Percentiles rank a stretch among this genome's conserved stretches.
phyloP scores from a whole-genome alignment of 2,888 invertebrate species.

The Drosophila robusta region DNA sequence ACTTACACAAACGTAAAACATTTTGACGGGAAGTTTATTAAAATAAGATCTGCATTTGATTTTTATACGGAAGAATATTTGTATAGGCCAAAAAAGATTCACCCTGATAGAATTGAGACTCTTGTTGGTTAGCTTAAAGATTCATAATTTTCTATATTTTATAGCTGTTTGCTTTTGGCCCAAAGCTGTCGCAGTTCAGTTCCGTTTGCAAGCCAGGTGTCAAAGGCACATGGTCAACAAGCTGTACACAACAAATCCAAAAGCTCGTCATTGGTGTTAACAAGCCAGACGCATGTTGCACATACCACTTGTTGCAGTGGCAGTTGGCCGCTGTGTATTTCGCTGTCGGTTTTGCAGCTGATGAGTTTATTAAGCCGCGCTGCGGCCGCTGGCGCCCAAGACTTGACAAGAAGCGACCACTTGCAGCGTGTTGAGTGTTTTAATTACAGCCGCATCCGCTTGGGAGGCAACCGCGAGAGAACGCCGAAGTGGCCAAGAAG shows the following conservation, averaged over 20 bases:
- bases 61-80: no score
- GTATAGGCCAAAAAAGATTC: no score
- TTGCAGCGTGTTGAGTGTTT: slow-evolving; percentile 46
- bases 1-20: no score
- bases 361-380: slow-evolving; percentile 43
- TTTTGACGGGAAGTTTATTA: no score
- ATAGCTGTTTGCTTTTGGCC: neutral
- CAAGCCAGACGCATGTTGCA: slow-evolving; percentile 27
- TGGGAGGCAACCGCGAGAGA: slow-evolving; percentile 46
- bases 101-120: no score
- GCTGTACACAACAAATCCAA: slow-evolving; percentile 3
- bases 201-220: slow-evolving; percentile 59
- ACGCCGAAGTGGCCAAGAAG: slow-evolving; percentile 20
- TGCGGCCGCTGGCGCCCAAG: slow-evolving; percentile 29
- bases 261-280: slow-evolving; percentile 19
- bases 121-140: no score
- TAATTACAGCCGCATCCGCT: slow-evolving; percentile 57
- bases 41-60: no score
- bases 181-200: slow-evolving; percentile 20
- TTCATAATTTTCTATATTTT: neutral
- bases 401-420: slow-evolving; percentile 31
- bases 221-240: slow-evolving; percentile 52
- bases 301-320: slow-evolving; percentile 6
- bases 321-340: slow-evolving; percentile 4
- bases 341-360: slow-evolving; percentile 12